phyloP scores from a whole-genome alignment of 2,888 invertebrate genomes.

The Megamerina dolium region DNA sequence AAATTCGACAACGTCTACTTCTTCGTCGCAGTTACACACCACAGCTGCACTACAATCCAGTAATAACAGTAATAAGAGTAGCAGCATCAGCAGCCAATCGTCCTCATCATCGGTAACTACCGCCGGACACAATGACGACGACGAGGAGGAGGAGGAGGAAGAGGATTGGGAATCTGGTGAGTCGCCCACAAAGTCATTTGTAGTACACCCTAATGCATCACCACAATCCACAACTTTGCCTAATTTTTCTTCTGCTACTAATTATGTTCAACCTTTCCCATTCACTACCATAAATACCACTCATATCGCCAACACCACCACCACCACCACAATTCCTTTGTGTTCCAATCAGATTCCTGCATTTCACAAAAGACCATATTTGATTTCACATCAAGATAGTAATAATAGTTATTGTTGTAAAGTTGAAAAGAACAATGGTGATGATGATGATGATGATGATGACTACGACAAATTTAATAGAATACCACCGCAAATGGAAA shows the following conservation, averaged over 20 bases:
- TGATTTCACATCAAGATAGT: conserved; percentile 9
- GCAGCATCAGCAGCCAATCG: conserved; percentile 39
- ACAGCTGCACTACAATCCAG: not conserved
- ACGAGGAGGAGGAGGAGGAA: conserved; percentile 33
- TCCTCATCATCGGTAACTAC: conserved; percentile 30
- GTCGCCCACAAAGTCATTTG: conserved; percentile 34
- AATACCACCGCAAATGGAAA: conserved; percentile 10
- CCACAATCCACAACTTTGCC: conserved; percentile 23
- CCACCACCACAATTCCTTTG: not conserved
- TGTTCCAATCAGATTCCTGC: conserved; percentile 9
- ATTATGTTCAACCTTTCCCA: too few relatives aligned
- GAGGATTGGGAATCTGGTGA: conserved; percentile 51
- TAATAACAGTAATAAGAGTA: conserved; percentile 26
- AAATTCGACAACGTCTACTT: too few relatives aligned
- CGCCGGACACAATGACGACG: not conserved
- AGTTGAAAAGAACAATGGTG: conserved; percentile 25
- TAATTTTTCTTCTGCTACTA: conserved; percentile 28
- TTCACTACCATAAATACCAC: conserved; percentile 24
- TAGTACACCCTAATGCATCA: conserved; percentile 24
- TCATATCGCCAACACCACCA: conserved; percentile 3
- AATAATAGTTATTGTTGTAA: conserved; percentile 27
- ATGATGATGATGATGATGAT: conserved; percentile 21
- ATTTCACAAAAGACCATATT: conserved; percentile 11
- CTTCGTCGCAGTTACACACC: too few relatives aligned
- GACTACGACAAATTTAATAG: conserved; percentile 13